Percentiles rank a stretch among this genome's conserved stretches.
Evolutionary conservation across 2,113 vertebrate genomes (phyloP).

Genomic region (Bombycilla garrulus): DNA sequence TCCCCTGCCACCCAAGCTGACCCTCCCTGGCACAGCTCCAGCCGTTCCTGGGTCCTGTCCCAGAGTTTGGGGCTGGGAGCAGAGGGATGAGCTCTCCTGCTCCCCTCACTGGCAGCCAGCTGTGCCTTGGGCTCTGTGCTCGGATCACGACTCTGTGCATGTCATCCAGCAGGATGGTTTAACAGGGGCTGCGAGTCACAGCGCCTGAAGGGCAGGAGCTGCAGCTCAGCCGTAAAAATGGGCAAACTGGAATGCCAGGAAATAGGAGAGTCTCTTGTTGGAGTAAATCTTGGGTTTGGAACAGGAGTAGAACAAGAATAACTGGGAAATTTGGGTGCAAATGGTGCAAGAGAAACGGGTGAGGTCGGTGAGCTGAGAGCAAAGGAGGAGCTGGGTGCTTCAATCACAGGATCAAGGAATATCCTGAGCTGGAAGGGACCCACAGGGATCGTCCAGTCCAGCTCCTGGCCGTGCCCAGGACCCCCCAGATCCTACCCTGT

Average conservation of each 20-base stretch:
- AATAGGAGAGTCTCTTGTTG: neutral
- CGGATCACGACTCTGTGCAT: neutral
- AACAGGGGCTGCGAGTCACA: neutral
- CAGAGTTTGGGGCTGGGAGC: neutral
- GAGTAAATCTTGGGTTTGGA: neutral
- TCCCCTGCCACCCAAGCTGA: neutral
- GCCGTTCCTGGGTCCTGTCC: accelerated
- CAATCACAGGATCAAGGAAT: neutral
- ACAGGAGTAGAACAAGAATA: neutral
- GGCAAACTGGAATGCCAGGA: neutral
- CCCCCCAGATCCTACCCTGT: neutral
- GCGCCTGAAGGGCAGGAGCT: neutral
- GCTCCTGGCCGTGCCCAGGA: neutral
- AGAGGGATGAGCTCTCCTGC: neutral
- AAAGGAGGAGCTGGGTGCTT: neutral
- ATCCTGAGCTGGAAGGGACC: neutral
- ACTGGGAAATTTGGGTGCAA: conserved; percentile 5
- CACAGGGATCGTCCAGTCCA: neutral
- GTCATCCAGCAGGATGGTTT: neutral
- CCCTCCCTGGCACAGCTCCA: neutral
- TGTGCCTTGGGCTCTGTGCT: neutral
- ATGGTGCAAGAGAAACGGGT: neutral
- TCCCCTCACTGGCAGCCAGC: neutral
- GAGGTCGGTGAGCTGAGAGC: neutral
- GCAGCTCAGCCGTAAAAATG: neutral